Evolutionary conservation across 2,888 invertebrate species (phyloP), one percentile per base, ranked within the genome.

Genomic region (Toxonevra muliebris): DNA sequence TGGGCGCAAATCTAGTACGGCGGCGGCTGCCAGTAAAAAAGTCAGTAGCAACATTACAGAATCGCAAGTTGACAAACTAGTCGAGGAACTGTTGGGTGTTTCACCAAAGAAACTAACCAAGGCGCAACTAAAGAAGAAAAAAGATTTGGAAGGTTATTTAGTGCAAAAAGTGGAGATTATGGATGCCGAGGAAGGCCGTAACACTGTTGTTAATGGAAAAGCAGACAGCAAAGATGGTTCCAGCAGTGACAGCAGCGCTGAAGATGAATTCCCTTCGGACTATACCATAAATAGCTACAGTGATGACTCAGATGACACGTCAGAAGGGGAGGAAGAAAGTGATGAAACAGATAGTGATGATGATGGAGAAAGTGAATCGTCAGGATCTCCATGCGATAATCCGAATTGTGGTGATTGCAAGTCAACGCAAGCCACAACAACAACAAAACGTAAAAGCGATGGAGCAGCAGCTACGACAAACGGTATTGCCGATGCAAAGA

Each of bases 91-190:
- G 17, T 60, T 60, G 48, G 40, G 50, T 5, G 66, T 68, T 53
- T 58, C 64, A 8, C 45, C 53, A 0, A 71, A 57, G 17, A 74
- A 71, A 41, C 60, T 71, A 3, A 69, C 68, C 7, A 74, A 72
- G 71, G 53, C 52, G 4, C 65, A 71, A 10, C 66, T 71, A n/a
- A 68, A 71, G 42, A 70, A 73, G 45, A 73, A 71, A 50, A 58
- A 69, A 13, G 63, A 73, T 5, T 20, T 76, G 10, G 71, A 76
- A 19, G 62, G 54, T 1, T 73, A 74, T 59, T 59, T 74, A 8
- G 57, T 63, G 1, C 55, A 60, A 2, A 59, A 73, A 52, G 43
- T 74, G 52, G 69, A 70, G 59, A 53, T 52, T 8, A 9, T 48
- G 10, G 50, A 42, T 20, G 45, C 48, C n/a, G 48, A 4, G 48